phyloP scores from a whole-genome alignment of 1,140 invertebrate genomes.

The Delia radicum region DNA sequence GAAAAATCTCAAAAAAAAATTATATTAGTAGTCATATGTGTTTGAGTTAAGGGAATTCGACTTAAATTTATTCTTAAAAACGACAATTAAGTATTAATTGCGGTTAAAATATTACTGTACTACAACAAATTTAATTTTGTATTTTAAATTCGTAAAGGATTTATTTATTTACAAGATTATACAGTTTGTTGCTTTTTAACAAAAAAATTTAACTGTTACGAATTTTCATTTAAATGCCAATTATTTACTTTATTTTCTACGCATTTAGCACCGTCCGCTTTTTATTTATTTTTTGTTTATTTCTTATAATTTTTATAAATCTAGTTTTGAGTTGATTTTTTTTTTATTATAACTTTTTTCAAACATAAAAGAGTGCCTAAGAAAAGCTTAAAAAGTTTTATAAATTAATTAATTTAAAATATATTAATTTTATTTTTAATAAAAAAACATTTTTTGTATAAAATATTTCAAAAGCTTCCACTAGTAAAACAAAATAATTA shows the following conservation, averaged over 20 bases:
- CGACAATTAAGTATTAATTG: too few relatives aligned
- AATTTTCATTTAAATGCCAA: too few relatives aligned
- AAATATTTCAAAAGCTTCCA: conserved; percentile 8
- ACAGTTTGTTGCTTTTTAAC: too few relatives aligned
- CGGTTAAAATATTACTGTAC: too few relatives aligned
- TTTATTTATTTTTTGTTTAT: not conserved
- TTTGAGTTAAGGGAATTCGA: too few relatives aligned
- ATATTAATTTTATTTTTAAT: not conserved
- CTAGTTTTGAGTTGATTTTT: not conserved
- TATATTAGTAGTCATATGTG: too few relatives aligned
- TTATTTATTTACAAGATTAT: too few relatives aligned
- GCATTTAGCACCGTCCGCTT: conserved; percentile 2
- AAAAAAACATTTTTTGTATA: not conserved
- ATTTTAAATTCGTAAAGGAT: too few relatives aligned
- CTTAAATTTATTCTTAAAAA: too few relatives aligned
- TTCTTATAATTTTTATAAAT: not conserved
- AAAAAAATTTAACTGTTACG: too few relatives aligned
- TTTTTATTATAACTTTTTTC: not conserved
- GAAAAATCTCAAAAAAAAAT: not conserved
- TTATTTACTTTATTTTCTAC: not conserved
- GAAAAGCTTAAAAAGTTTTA: conserved; percentile 6
- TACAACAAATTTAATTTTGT: too few relatives aligned
- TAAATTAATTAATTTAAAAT: conserved; percentile 6
- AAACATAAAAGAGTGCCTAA: conserved; percentile 15
- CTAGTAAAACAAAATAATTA: not conserved